Percentiles rank a stretch among this genome's conserved stretches.
These are phyloP conservation scores for Ormyrus pomaceus DNA, from an alignment of 2,888 invertebrate genomes.

Conservation along the genomic window DNA sequence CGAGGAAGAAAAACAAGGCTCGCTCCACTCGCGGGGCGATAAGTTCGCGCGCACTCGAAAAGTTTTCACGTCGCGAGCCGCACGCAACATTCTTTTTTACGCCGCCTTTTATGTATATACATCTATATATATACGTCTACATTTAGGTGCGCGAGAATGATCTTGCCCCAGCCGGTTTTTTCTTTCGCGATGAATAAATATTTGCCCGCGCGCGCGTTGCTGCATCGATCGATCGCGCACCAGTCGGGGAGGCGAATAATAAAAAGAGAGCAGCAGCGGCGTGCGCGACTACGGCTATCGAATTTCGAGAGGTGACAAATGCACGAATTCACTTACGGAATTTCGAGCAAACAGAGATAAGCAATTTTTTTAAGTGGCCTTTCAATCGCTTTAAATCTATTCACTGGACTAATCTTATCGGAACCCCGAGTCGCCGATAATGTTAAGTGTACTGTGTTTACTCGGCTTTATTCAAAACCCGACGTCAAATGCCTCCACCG, in stretches of 20 bases:
- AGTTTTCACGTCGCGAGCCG: constrained; percentile 2
- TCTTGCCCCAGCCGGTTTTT: background rate
- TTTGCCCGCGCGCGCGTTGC: too few relatives aligned
- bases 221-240: too few relatives aligned
- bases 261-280: too few relatives aligned
- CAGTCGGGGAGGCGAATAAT: too few relatives aligned
- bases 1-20: background rate
- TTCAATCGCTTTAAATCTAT: constrained; percentile 5
- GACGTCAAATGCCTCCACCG: too few relatives aligned
- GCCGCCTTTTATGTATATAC: background rate
- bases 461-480: background rate
- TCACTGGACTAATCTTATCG: constrained; percentile 16
- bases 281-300: too few relatives aligned
- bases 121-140: too few relatives aligned
- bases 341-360: constrained; percentile 15
- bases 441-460: background rate
- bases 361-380: background rate
- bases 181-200: background rate
- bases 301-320: background rate
- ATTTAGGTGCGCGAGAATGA: background rate
- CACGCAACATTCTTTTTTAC: background rate
- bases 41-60: constrained; percentile 22
- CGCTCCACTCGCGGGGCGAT: background rate
- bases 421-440: background rate
- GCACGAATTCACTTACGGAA: background rate